These are phyloP conservation scores for Pogonus chalceus DNA, from an alignment of 1,140 invertebrate species.

Conservation along the genomic window DNA sequence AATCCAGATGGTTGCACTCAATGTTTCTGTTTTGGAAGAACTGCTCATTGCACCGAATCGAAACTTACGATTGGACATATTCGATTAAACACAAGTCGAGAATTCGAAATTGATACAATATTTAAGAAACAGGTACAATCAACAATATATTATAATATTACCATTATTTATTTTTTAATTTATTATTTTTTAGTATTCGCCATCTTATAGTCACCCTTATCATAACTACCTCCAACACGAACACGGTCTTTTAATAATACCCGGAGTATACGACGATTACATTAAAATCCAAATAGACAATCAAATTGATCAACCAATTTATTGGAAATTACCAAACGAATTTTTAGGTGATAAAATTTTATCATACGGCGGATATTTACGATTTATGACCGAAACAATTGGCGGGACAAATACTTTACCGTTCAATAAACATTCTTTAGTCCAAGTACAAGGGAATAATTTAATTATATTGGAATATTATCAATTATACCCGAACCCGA, in stretches of 20 bases:
- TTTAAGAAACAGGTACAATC: constrained; percentile 18
- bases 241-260: constrained; percentile 46
- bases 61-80: constrained; percentile 66
- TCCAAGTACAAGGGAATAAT: constrained; percentile 72
- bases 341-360: constrained; percentile 81
- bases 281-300: constrained; percentile 49
- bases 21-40: constrained; percentile 84
- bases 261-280: constrained; percentile 51
- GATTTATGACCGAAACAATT: constrained; percentile 60
- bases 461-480: constrained; percentile 71
- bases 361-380: constrained; percentile 86
- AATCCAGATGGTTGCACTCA: constrained; percentile 74
- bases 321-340: constrained; percentile 72
- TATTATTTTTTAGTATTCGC: background rate
- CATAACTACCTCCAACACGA: background rate
- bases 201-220: background rate
- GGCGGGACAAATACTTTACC: constrained; percentile 44
- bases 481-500: constrained; percentile 19
- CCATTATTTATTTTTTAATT: constrained; percentile 26
- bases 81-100: constrained; percentile 46
- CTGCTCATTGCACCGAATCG: constrained; percentile 64
- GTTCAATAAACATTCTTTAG: constrained; percentile 56
- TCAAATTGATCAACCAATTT: constrained; percentile 65
- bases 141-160: constrained; percentile 21
- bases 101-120: constrained; percentile 16